These are phyloP conservation scores for Phoebastria nigripes DNA, from an alignment of 2,797 vertebrate species.

Conservation along the genomic window DNA sequence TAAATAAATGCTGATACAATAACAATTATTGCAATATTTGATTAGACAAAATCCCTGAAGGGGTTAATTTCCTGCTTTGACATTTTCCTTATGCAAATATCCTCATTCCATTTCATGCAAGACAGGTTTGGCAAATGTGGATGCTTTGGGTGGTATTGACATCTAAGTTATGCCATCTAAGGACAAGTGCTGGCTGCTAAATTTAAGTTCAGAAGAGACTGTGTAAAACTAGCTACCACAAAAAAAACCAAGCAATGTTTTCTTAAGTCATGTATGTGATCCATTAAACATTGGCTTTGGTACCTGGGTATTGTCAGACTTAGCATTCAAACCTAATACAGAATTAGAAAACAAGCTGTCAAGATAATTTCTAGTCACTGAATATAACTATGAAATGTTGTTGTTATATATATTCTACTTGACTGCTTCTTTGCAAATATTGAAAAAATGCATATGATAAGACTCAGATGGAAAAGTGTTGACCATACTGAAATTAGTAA, in stretches of 20 bases:
- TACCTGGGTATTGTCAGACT: neutral
- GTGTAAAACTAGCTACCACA: neutral
- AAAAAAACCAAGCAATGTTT: neutral
- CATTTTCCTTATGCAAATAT: conserved; percentile 3
- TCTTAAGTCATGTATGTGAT: conserved; percentile 6
- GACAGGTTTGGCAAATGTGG: conserved; percentile 34
- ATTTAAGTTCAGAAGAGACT: conserved; percentile 46
- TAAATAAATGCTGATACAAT: neutral
- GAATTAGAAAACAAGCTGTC: conserved; percentile 20
- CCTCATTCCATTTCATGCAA: conserved; percentile 9
- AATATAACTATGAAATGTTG: neutral
- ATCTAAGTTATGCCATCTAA: conserved; percentile 41
- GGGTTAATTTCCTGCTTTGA: conserved; percentile 30
- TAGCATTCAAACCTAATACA: neutral
- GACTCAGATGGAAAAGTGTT: neutral
- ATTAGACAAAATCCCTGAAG: neutral
- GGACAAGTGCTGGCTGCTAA: conserved; percentile 43
- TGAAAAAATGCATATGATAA: neutral
- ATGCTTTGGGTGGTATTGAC: conserved; percentile 24
- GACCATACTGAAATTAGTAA: neutral
- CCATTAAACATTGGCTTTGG: conserved; percentile 15
- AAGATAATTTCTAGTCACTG: neutral
- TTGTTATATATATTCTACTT: neutral
- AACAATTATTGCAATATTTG: neutral
- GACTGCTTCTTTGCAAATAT: neutral